Evolutionary conservation across 2,888 invertebrate species (phyloP).

Genomic region (Apodemia mormo): DNA sequence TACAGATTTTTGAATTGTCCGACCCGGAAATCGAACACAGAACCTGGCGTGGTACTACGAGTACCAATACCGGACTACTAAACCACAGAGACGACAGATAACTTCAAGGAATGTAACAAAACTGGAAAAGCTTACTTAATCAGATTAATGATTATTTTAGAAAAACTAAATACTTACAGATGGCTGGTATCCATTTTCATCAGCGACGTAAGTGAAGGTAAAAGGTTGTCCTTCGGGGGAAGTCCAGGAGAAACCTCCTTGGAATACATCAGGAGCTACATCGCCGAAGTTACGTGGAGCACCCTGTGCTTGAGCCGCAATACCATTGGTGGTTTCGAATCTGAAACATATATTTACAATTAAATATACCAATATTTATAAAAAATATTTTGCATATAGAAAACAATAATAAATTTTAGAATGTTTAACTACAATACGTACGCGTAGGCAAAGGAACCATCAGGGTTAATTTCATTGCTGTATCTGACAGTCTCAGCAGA

Average conservation of each 20-base stretch:
- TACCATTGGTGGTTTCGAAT: slow-evolving; percentile 83
- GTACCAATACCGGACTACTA: too few relatives aligned
- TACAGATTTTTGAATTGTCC: too few relatives aligned
- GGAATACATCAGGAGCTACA: slow-evolving; percentile 54
- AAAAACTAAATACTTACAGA: slow-evolving; percentile 52
- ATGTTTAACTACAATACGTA: slow-evolving; percentile 43
- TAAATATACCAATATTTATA: neutral
- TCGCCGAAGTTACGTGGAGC: slow-evolving; percentile 73
- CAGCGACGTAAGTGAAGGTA: slow-evolving; percentile 81
- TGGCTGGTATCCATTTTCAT: slow-evolving; percentile 86
- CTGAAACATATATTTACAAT: slow-evolving; percentile 49
- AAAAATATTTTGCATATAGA: neutral
- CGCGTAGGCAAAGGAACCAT: slow-evolving; percentile 73
- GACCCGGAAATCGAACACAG: too few relatives aligned
- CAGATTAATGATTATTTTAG: too few relatives aligned
- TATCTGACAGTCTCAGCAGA: slow-evolving; percentile 43
- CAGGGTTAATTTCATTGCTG: slow-evolving; percentile 61
- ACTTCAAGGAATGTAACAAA: too few relatives aligned
- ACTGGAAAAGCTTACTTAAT: too few relatives aligned
- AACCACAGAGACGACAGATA: too few relatives aligned
- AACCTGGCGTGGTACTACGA: too few relatives aligned
- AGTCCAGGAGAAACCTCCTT: slow-evolving; percentile 76
- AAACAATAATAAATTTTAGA: neutral
- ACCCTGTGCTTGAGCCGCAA: slow-evolving; percentile 80
- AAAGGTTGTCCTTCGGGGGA: slow-evolving; percentile 83